Evolutionary conservation across 2,888 invertebrate genomes (phyloP), one percentile per base, ranked within the genome.

Genomic region (Mesorhabditis sp.): DNA sequence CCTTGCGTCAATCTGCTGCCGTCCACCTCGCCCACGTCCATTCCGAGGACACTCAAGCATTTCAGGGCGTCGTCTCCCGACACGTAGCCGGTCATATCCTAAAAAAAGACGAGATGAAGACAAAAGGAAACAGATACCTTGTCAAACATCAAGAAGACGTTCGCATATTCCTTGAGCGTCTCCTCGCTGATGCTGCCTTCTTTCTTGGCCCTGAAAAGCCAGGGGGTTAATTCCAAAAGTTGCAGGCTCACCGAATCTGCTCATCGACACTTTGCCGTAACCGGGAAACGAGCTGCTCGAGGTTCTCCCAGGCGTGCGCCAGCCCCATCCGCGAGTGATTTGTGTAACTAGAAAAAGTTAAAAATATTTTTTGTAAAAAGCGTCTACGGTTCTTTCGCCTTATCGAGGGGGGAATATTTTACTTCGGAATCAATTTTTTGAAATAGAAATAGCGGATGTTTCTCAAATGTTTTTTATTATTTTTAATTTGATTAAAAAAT

Each of bases 11-110:
- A 13, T 10, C 7, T n/a, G n/a, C 2, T 10, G 7, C n/a, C 58
- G n/a, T 10, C 7, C 58, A 50, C 58, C n/a, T 50, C 58, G 58
- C 58, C 58, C 58, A 50, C 58, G n/a, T 50, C 58, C 7, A 13
- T 50, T 50, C 58, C 58, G 58, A 50, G 58, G n/a, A n/a, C 58
- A 50, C 58, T 50, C 58, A 50, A n/a, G 58, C 58, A 50, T n/a
- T 50, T 50, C 58, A 50, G n/a, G 58, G 10, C 7, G 7, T 50
- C 58, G n/a, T 13, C n/a, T 10, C n/a, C 7, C 10, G 10, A 13
- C 10, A 50, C n/a, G 58, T 50, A 50, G n/a, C 58, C 58, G n/a
- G 58, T 50, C 58, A 50, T 10, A n/a, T 50, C n/a, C 58, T 50
- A n/a, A 50, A 50, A 50, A 50, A n/a, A 13, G 1, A 10, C 50